Evolutionary conservation across 1,140 invertebrate species (phyloP).

Genomic region (Bacillus rossius): DNA sequence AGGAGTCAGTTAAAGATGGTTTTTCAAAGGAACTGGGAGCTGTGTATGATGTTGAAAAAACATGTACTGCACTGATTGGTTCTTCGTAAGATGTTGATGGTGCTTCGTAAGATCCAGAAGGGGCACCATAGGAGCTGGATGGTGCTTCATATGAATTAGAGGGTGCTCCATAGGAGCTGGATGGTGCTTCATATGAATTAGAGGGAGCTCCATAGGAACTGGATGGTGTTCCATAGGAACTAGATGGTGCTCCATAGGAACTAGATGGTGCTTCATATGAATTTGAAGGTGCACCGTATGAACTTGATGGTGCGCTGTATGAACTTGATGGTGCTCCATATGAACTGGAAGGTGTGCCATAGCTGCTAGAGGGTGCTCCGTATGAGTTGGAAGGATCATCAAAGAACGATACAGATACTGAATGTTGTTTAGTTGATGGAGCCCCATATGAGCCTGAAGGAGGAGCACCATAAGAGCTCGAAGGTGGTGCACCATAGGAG

Average conservation of each 20-base stretch:
- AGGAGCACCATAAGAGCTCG: conserved; percentile 2
- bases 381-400: background rate
- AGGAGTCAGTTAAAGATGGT: no score
- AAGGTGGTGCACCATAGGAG: background rate
- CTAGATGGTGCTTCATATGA: no score
- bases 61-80: background rate
- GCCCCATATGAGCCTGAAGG: conserved; percentile 9
- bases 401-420: background rate
- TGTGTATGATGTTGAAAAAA: background rate
- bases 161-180: no score
- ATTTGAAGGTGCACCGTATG: conserved; percentile 17
- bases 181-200: background rate
- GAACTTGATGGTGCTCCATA: background rate
- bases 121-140: background rate
- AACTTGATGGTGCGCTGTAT: conserved; percentile 21
- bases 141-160: background rate
- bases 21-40: background rate
- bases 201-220: background rate
- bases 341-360: background rate
- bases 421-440: no score
- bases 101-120: conserved; percentile 8
- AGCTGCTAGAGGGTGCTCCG: background rate
- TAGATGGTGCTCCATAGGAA: no score
- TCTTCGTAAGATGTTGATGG: background rate
- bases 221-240: conserved; percentile 16